Conservation (phyloP, 2,113 vertebrate species). For the Papio anubis region DNA sequence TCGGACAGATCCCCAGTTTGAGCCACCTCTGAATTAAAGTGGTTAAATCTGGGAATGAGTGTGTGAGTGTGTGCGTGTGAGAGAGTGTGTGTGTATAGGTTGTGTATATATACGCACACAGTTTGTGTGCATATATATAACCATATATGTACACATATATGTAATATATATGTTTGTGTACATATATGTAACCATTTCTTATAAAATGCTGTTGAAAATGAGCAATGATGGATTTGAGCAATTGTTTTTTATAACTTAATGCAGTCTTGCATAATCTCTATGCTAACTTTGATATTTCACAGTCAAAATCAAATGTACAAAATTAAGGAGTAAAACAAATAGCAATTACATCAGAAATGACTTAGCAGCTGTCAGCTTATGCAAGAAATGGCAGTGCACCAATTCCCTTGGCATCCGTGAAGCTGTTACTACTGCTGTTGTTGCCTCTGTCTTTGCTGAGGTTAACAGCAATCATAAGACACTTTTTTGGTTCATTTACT, state of each 20-base stretch:
- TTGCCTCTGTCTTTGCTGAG: background rate
- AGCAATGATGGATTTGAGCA: background rate
- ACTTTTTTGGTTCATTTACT: constrained; percentile 49
- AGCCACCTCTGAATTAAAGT: background rate
- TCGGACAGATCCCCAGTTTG: background rate
- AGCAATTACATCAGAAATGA: background rate
- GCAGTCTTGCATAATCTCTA: background rate
- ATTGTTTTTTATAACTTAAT: background rate
- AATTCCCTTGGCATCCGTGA: background rate
- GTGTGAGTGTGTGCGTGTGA: background rate
- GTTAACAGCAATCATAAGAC: constrained; percentile 24
- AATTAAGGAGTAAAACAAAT: constrained; percentile 43
- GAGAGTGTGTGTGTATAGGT: background rate
- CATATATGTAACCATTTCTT: background rate
- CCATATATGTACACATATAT: background rate
- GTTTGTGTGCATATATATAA: background rate
- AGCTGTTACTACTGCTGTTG: background rate
- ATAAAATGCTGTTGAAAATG: background rate
- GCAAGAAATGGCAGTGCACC: background rate
- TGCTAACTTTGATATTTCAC: constrained; percentile 51
- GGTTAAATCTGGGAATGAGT: background rate
- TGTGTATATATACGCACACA: background rate
- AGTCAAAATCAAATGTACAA: background rate
- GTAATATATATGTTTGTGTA: background rate
- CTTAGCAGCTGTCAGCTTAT: constrained; percentile 40